Evolutionary conservation across 2,888 invertebrate genomes (phyloP).

Genomic region (Adineta ricciae): DNA sequence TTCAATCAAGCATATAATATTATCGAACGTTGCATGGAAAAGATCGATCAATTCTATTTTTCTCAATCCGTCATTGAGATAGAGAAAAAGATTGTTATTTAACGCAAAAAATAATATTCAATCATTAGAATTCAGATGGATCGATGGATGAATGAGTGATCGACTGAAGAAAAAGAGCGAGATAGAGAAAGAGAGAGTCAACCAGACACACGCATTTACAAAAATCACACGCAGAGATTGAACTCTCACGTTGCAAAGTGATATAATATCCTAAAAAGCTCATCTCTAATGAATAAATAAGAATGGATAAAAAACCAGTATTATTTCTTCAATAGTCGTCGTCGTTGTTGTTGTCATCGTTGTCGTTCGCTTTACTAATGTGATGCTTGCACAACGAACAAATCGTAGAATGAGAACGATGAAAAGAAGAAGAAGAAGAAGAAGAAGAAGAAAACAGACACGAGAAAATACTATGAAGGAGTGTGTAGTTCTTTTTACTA

Average conservation of each 20-base stretch:
- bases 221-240: neutral
- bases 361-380: neutral
- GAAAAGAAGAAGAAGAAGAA: neutral
- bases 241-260: neutral
- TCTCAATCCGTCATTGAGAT: neutral
- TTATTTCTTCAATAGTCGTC: neutral
- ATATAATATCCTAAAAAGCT: neutral
- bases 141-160: neutral
- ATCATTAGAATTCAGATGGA: neutral
- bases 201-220: neutral
- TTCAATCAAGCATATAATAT: neutral
- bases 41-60: slow-evolving; percentile 13
- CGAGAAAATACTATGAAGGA: neutral
- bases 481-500: neutral
- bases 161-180: neutral
- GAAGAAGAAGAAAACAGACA: neutral
- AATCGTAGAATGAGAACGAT: neutral
- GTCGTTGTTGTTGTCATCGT: neutral
- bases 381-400: neutral
- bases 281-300: neutral
- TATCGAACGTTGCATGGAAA: neutral
- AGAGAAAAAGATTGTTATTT: neutral
- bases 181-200: neutral
- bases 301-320: neutral
- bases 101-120: neutral